Percentiles rank a stretch among this genome's conserved stretches.
These are phyloP conservation scores for Tineola bisselliella DNA, from an alignment of 2,888 invertebrate species.

Conservation along the genomic window DNA sequence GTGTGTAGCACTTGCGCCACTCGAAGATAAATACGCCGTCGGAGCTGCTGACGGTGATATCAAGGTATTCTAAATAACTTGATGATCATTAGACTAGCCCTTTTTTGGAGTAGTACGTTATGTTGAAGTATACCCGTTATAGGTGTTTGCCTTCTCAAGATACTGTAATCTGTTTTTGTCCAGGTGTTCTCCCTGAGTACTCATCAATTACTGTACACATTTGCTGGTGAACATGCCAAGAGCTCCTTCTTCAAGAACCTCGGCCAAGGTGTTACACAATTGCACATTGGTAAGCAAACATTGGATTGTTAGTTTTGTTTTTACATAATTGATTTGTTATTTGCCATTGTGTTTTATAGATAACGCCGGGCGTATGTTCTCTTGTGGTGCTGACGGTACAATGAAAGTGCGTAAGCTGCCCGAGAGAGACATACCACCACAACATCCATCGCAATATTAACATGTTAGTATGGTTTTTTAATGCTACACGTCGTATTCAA, in stretches of 20 bases:
- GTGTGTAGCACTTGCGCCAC: constrained; percentile 92
- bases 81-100: not conserved
- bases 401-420: constrained; percentile 96
- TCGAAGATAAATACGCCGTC: constrained; percentile 96
- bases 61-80: constrained; percentile 76
- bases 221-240: constrained; percentile 93
- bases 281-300: constrained; percentile 72
- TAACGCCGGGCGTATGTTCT: constrained; percentile 88
- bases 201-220: constrained; percentile 86
- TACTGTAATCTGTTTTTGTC: no score
- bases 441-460: constrained; percentile 39
- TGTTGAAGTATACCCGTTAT: no score
- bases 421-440: constrained; percentile 70
- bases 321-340: not conserved
- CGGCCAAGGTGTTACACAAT: constrained; percentile 95
- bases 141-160: no score
- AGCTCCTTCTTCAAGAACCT: constrained; percentile 98
- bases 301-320: not conserved
- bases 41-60: constrained; percentile 94
- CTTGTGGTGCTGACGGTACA: constrained; percentile 98
- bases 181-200: constrained; percentile 94
- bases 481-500: no score
- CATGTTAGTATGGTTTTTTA: no score
- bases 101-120: no score
- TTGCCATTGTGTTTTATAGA: constrained; percentile 71